phyloP scores from a whole-genome alignment of 2,888 invertebrate genomes.

The Rhodophaea formosa region DNA sequence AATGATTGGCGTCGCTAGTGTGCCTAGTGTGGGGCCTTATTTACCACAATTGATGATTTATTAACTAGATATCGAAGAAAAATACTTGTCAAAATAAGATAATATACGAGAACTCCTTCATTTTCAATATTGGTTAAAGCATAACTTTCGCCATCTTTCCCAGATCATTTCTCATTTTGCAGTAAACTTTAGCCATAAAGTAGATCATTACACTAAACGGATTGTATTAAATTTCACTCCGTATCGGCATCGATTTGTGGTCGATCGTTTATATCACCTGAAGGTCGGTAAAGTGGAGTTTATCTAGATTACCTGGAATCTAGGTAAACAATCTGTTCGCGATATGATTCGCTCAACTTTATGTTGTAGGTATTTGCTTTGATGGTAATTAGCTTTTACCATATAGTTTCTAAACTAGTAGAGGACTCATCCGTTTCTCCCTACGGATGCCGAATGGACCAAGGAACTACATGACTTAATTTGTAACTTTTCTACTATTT shows the following conservation, averaged over 20 bases:
- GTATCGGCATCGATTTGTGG: slow-evolving; percentile 9
- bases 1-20: no score
- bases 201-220: slow-evolving; percentile 7
- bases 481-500: no score
- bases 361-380: no score
- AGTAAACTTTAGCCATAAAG: slow-evolving; percentile 8
- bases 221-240: slow-evolving; percentile 8
- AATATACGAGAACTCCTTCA: background rate
- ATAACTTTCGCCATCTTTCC: slow-evolving; percentile 1
- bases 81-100: no score
- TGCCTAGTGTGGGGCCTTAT: no score
- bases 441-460: no score
- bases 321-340: slow-evolving; percentile 3
- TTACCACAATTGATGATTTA: no score
- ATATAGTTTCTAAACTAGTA: no score
- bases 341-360: background rate
- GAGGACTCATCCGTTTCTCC: no score
- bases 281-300: background rate
- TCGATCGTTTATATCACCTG: slow-evolving; percentile 1
- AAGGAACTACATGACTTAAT: no score
- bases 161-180: slow-evolving; percentile 1
- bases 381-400: no score
- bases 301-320: background rate
- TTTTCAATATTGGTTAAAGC: background rate
- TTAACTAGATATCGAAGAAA: no score